Base-by-base conservation (phyloP, 2,888 invertebrate species). In the Notodonta dromedarius region DNA sequence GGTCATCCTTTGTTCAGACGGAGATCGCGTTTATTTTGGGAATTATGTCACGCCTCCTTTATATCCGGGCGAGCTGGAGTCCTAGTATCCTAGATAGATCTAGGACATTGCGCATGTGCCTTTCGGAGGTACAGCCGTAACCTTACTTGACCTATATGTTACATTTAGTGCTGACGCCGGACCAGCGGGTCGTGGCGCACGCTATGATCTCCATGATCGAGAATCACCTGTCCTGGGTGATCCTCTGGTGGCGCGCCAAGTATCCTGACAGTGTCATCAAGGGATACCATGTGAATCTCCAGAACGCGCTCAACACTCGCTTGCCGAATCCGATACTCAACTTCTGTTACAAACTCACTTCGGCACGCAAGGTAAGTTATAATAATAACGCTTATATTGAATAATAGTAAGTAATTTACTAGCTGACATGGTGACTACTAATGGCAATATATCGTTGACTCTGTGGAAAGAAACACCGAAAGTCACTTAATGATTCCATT, bases 131-230 rank as follows among this genome's bases (percentile, higher is more conserved):
- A 59, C 60, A 63, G 51, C 61, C 65, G 66, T 65, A 51, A 35
- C 35, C 62, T 71, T 58, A 66, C 32, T 32, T 78, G 75, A 78
- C 71, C 73, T 65, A 72, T 73, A 69, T 74, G 63, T 71, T 79
- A 78, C 60, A 70, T 71, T 51, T 79, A 94, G 96, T 95, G 52
- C 94, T 99, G 73, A 96, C 96, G 65, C 94, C 96, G 73, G 98
- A 98, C 84, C 98, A 99, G 88, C 96, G 96, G 72, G 97, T 97
- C 84, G 95, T 98, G 65, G 96, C 98, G 32, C 97, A 98, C 90
- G 98, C 98, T 61, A 97, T 98, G 94, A 97, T 97, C 84, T 97
- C 97, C 69, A 98, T 99, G 98, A 96, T 98, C 78, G 98, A 98
- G 91, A 98, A 98, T 86, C 98, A 98, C 87, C 95, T 98, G 52